Evolutionary conservation across 1,140 invertebrate genomes (phyloP).

Genomic region (Triops longicaudatus): DNA sequence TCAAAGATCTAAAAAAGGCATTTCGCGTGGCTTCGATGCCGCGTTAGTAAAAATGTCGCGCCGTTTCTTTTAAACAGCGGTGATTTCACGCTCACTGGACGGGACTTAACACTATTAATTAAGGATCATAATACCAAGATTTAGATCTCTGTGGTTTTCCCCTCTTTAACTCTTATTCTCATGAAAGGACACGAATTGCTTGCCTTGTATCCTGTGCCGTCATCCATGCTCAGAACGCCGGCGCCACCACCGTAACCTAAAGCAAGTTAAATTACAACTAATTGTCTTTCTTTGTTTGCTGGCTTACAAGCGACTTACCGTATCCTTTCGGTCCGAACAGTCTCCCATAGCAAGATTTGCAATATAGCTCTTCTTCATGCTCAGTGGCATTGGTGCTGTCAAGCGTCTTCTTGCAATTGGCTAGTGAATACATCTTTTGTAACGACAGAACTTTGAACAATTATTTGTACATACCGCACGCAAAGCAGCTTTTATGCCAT

Average conservation of each 20-base stretch:
- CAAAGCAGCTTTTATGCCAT: slow-evolving; percentile 50
- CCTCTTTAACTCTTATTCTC: slow-evolving; percentile 21
- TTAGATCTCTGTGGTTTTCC: too few species aligned
- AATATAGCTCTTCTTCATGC: slow-evolving; percentile 45
- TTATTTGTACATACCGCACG: slow-evolving; percentile 43
- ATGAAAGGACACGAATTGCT: slow-evolving; percentile 17
- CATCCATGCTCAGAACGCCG: slow-evolving; percentile 47
- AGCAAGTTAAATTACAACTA: not conserved
- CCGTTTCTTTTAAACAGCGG: too few species aligned
- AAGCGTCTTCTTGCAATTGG: slow-evolving; percentile 44
- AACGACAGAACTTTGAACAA: slow-evolving; percentile 21
- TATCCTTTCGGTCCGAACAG: slow-evolving; percentile 90
- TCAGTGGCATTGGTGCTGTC: slow-evolving; percentile 44
- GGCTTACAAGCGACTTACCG: slow-evolving; percentile 53
- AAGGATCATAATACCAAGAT: too few species aligned
- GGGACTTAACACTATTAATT: too few species aligned
- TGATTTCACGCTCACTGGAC: too few species aligned
- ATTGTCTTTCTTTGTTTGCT: slow-evolving; percentile 56
- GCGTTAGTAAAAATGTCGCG: too few species aligned
- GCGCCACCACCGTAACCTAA: slow-evolving; percentile 46
- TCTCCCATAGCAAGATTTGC: slow-evolving; percentile 74
- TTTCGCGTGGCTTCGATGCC: too few species aligned
- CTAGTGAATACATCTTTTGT: slow-evolving; percentile 33
- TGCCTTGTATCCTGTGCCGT: slow-evolving; percentile 37
- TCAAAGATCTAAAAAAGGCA: too few species aligned